phyloP scores from a whole-genome alignment of 2,888 invertebrate species.

The Tuberolachnus salignus region DNA sequence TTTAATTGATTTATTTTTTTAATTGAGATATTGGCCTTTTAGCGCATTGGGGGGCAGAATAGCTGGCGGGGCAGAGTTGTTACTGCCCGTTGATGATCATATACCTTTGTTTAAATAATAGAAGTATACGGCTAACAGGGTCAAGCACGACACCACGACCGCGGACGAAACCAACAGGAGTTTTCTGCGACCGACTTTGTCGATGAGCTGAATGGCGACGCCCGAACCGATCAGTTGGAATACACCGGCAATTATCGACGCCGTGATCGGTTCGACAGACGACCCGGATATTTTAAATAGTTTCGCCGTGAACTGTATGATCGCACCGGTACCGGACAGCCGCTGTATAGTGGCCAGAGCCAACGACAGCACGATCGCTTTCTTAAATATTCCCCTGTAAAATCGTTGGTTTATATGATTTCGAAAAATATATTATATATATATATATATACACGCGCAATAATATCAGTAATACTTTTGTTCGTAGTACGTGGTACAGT shows the following conservation, averaged over 20 bases:
- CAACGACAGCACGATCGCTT: slow-evolving; percentile 59
- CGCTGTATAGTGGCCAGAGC: slow-evolving; percentile 64
- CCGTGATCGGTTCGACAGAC: slow-evolving; percentile 59
- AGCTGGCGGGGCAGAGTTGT: too few species aligned
- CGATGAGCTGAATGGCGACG: slow-evolving; percentile 60
- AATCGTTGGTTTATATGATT: too few species aligned
- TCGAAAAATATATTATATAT: neutral
- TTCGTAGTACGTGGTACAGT: neutral
- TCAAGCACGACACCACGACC: slow-evolving; percentile 60
- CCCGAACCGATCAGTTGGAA: slow-evolving; percentile 61
- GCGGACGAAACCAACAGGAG: slow-evolving; percentile 63
- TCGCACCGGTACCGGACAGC: slow-evolving; percentile 61
- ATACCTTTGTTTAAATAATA: slow-evolving; percentile 58
- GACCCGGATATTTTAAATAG: slow-evolving; percentile 61
- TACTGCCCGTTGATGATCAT: too few species aligned
- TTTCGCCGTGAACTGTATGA: slow-evolving; percentile 61
- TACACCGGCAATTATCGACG: slow-evolving; percentile 63
- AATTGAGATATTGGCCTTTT: too few species aligned
- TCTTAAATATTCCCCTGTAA: slow-evolving; percentile 60
- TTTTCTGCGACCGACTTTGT: slow-evolving; percentile 62
- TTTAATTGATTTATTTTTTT: too few species aligned
- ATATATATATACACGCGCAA: too few species aligned
- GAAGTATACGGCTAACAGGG: slow-evolving; percentile 61
- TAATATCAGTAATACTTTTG: neutral
- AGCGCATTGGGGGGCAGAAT: too few species aligned